Evolutionary conservation across 2,113 vertebrate species (phyloP), one percentile per base, ranked within the genome.

Genomic region (Melanostigma gelatinosum): DNA sequence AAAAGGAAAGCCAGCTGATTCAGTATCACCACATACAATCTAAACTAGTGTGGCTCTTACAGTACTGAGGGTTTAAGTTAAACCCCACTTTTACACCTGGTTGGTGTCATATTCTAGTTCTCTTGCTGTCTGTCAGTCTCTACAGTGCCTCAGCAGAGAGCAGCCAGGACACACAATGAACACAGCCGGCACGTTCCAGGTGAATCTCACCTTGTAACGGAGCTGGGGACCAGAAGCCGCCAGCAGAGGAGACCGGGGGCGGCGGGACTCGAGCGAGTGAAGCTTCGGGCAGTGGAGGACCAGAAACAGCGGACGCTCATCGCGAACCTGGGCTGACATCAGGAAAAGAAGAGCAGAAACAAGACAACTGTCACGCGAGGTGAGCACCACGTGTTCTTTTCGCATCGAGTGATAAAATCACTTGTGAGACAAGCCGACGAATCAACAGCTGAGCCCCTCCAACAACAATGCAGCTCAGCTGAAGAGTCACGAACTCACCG

Each of bases 131-230:
- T 12, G 15, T 63, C 10, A 8, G 22, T 34, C 50, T n/a, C 16
- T 13, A 20, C 48, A n/a, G 22, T 8, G 29, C 1, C 20, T 27
- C 18, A 8, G 34, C 44, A 32, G 4, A 46, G 62, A 64, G n/a
- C 24, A 65, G 29, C 10, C 27, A 32, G 64, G 34, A 1, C 34
- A 42, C 0, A 27, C 1, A 29, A n/a, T 1, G 50, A 57, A 57
- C 42, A 36, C 2, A 22, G 38, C 12, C 32, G 8, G 71, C 11
- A 38, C 1, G 16, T 8, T 15, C 18, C 48, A 32, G 8, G 27
- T 52, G 2, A 68, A 29, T 85, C 95, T 87, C 88, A 98, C 97
- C 96, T 81, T 0, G 88, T 93, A 9, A 58, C 58, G 50, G 92
- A 84, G 60, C 93, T 85, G 79, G 83, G 72, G 74, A 82, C 91